Percentiles rank a stretch among this genome's conserved stretches.
Evolutionary conservation across 2,888 invertebrate species (phyloP).

Genomic region (Argynnis bischoffii): DNA sequence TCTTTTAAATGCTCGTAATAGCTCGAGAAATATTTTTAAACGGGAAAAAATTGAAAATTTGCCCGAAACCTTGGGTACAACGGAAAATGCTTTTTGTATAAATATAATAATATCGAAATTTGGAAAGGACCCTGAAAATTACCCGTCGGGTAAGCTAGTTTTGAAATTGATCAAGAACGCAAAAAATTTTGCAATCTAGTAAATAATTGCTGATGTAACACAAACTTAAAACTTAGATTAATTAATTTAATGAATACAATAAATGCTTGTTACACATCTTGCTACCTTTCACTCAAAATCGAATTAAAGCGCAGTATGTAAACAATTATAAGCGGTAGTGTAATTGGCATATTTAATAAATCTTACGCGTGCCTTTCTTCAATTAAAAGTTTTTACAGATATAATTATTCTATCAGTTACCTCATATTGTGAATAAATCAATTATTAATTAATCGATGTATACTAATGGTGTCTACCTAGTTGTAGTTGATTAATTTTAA

Average conservation of each 20-base stretch:
- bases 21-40: too few species aligned
- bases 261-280: slow-evolving; percentile 34
- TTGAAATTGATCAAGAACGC: slow-evolving; percentile 7
- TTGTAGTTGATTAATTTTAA: too few species aligned
- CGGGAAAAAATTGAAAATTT: too few species aligned
- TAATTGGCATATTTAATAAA: slow-evolving; percentile 20
- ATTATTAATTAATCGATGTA: too few species aligned
- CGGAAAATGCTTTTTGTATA: too few species aligned
- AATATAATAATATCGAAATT: too few species aligned
- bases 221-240: slow-evolving; percentile 17
- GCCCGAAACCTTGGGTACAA: too few species aligned
- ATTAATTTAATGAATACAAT: slow-evolving; percentile 32
- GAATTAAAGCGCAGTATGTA: slow-evolving; percentile 31
- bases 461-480: too few species aligned
- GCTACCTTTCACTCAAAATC: slow-evolving; percentile 41
- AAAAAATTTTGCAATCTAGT: slow-evolving; percentile 13
- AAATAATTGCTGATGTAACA: slow-evolving; percentile 27
- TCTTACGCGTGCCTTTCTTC: neutral
- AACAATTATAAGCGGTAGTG: slow-evolving; percentile 27
- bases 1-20: too few species aligned
- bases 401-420: neutral
- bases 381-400: neutral
- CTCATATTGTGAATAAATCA: too few species aligned
- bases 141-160: too few species aligned
- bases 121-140: too few species aligned